Base-by-base conservation (phyloP, 2,888 invertebrate genomes). In the Leuctra nigra region DNA sequence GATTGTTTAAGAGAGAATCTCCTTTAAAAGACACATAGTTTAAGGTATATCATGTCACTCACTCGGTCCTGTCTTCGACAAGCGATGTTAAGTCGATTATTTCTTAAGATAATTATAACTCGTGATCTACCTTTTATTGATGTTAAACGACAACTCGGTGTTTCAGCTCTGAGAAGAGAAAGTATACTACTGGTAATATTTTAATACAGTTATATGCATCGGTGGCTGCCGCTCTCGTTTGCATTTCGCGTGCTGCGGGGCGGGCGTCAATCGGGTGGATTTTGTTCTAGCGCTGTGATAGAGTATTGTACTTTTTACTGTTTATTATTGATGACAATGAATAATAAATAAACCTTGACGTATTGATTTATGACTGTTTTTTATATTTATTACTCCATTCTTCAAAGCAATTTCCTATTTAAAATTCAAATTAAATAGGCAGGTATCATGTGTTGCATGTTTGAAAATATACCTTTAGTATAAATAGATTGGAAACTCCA, bases 201-300 rank as follows among this genome's bases (percentile, higher is more conserved):
- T 60, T 60, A 60, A 57, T 60, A 60, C 60, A 55, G 52, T 59
- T 53, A 33, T 23, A 52, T 52, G 11, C 6, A 29, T 7, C 6
- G 6, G 11, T 7, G 6, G 11, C 29, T 29, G 11, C 11, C 11
- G 29, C 25, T 35, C 39, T 36, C 22, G 35, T 39, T 38, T 14
- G 39, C 33, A 35, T 35, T n/a, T 50, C 33, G 18, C n/a, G n/a
- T 23, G 16, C 9, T 4, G 14, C 11, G 4, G 46, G 52, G 54
- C 36, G 14, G 47, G 54, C 54, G 54, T 54, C 58, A 58, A 61
- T 55, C 35, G 50, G 33, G 50, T 35, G 11, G 48, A 53, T 55
- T 50, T 57, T 55, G 47, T 61, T 52, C 59, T 61, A 58, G 58
- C 54, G 61, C 61, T 61, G 61, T 61, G 61, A 61, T 61, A 61